Conservation (phyloP, 2,113 vertebrate species). For the Mormyrus lacerda region DNA sequence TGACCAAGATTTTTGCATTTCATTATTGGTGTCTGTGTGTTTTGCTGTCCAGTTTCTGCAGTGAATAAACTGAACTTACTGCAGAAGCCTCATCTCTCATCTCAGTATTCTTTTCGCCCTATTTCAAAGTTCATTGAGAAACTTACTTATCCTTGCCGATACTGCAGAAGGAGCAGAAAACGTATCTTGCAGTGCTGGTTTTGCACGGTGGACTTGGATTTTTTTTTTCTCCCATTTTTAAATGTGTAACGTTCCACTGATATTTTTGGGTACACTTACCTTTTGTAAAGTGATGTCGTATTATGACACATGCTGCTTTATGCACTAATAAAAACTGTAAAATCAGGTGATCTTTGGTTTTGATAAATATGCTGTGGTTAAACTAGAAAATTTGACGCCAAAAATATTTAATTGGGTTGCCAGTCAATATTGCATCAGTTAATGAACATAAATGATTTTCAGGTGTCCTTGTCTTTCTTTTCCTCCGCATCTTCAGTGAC, state of each 20-base stretch:
- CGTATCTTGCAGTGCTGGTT: background rate
- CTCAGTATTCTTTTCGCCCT: too few species aligned
- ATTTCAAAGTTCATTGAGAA: background rate
- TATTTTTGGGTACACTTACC: slow-evolving; percentile 34
- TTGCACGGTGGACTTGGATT: background rate
- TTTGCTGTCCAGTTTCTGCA: background rate
- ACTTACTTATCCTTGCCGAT: background rate
- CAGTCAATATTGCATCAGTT: background rate
- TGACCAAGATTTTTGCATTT: background rate
- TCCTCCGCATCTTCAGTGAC: background rate
- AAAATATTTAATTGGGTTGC: background rate
- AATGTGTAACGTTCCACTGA: slow-evolving; percentile 2
- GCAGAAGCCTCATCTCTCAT: background rate
- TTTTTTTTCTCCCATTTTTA: background rate
- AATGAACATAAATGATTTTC: background rate
- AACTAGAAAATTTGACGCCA: background rate
- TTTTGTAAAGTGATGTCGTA: slow-evolving; percentile 46
- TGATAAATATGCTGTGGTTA: background rate
- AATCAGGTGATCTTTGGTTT: background rate
- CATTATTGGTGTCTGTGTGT: background rate
- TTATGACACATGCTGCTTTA: slow-evolving; percentile 43
- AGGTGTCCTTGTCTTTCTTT: background rate
- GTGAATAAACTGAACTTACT: background rate
- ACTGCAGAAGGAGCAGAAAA: too few species aligned
- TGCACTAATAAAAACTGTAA: slow-evolving; percentile 40